Percentiles rank a stretch among this genome's conserved stretches.
These are phyloP conservation scores for Pocota personata DNA, from an alignment of 2,888 invertebrate species.

Conservation along the genomic window DNA sequence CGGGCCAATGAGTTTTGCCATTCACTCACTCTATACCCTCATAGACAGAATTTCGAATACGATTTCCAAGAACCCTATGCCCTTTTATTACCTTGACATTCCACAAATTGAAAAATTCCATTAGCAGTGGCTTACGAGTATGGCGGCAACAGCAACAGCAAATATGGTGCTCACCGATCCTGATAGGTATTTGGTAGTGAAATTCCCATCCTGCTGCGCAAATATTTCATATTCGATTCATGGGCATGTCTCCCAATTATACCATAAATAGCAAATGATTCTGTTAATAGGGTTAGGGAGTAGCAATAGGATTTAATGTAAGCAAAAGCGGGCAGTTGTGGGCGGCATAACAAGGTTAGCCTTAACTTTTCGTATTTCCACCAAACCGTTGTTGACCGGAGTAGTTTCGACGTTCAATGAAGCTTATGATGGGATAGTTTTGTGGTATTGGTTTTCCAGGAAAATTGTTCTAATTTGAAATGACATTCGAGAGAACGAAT, in stretches of 20 bases:
- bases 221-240: conserved; percentile 43
- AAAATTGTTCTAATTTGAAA: neutral
- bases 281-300: neutral
- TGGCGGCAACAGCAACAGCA: neutral
- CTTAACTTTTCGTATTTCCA: neutral
- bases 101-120: conserved; percentile 68
- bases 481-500: too few species aligned
- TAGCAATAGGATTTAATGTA: conserved; percentile 5
- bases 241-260: conserved; percentile 7
- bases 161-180: neutral
- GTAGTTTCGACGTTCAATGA: neutral
- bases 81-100: conserved; percentile 58
- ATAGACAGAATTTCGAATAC: neutral
- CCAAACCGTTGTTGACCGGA: neutral
- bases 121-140: conserved; percentile 38
- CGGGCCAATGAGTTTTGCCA: neutral
- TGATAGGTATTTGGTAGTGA: conserved; percentile 26
- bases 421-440: neutral
- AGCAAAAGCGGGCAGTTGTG: neutral
- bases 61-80: conserved; percentile 6
- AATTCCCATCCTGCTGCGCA: conserved; percentile 8
- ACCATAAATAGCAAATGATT: neutral
- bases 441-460: neutral
- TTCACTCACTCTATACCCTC: neutral
- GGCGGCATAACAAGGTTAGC: conserved; percentile 4